Evolutionary conservation across 2,888 invertebrate species (phyloP), one percentile per base, ranked within the genome.

Genomic region (Cerceris rybyensis): DNA sequence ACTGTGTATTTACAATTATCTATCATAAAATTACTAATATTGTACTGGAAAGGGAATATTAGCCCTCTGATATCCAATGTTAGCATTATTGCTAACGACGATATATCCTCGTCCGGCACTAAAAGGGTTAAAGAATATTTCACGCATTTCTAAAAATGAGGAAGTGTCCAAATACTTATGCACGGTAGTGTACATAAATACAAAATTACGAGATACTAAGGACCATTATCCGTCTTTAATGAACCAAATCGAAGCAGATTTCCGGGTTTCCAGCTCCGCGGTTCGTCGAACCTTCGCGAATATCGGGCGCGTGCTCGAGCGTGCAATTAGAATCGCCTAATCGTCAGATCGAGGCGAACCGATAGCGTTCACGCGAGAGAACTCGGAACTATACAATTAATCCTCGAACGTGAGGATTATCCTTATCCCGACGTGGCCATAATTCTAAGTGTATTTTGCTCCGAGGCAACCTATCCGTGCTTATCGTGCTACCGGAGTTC

Each of bases 381-480:
- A 71, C 81, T 81, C 82, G 78, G 81, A 71, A 65, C 81, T 69
- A 66, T 78, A 86, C 86, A 82, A 89, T 88, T 87, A 76, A 83
- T 83, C 84, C 65, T 70, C 52, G 60, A 78, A 70, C 75, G 64
- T 46, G 70, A 60, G 83, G 78, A 83, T 83, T 78, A 75, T 78
- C 81, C 74, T 75, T 75, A 74, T 69, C 67, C 75, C 55, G 57
- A 49, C 66, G 43, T n/a, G 49, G 71, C 70, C 58, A 79, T 75
- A 75, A 82, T 76, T 82, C 82, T 76, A 60, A 52, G 7, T 54
- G 72, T 64, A 74, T 80, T 80, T 80, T 73, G 55, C 80, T 42
- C 50, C 11, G 42, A 8, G 57, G 64, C 14, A n/a, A n/a, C 9
- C 16, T 41, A 28, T 8, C 55, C 39, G 28, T 8, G 61, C 72